A percentile compares a stretch with the other conserved stretches of the same genome.
Conservation (phyloP, 2,888 invertebrate genomes). For the Stramonita haemastoma region DNA sequence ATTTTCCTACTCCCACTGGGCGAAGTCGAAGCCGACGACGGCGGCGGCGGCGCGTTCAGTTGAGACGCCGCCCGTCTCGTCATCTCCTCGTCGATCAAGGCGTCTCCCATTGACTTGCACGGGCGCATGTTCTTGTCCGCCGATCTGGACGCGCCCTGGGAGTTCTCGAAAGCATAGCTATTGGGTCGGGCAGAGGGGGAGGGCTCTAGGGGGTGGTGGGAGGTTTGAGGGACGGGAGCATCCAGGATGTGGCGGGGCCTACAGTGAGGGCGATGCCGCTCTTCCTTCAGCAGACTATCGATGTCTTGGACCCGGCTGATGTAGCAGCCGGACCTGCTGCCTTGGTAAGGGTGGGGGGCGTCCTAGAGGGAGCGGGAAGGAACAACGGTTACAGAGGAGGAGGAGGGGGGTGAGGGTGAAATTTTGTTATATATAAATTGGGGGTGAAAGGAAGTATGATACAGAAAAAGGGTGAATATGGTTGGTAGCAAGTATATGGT, state of each 20-base stretch:
- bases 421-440: too few species aligned
- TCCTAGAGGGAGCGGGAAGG: background rate
- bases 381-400: too few species aligned
- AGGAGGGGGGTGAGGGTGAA: too few species aligned
- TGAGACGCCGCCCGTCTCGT: conserved; percentile 32
- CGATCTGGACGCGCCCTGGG: background rate
- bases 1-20: background rate
- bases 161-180: conserved; percentile 55
- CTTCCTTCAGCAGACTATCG: conserved; percentile 66
- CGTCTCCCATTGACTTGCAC: conserved; percentile 55
- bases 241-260: conserved; percentile 49
- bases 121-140: conserved; percentile 45
- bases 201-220: conserved; percentile 53
- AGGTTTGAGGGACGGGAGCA: conserved; percentile 52
- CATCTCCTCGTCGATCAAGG: conserved; percentile 52
- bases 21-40: background rate
- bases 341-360: conserved; percentile 27
- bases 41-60: conserved; percentile 37
- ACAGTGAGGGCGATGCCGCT: conserved; percentile 30
- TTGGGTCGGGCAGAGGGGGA: conserved; percentile 47
- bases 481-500: too few species aligned
- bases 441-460: background rate
- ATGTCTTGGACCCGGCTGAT: conserved; percentile 60
- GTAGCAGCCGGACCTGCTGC: conserved; percentile 50
- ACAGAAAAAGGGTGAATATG: background rate